Percentiles rank a stretch among this genome's conserved stretches.
These are phyloP conservation scores for Drosophila watanabei DNA, from an alignment of 1,140 invertebrate genomes.

Conservation along the genomic window DNA sequence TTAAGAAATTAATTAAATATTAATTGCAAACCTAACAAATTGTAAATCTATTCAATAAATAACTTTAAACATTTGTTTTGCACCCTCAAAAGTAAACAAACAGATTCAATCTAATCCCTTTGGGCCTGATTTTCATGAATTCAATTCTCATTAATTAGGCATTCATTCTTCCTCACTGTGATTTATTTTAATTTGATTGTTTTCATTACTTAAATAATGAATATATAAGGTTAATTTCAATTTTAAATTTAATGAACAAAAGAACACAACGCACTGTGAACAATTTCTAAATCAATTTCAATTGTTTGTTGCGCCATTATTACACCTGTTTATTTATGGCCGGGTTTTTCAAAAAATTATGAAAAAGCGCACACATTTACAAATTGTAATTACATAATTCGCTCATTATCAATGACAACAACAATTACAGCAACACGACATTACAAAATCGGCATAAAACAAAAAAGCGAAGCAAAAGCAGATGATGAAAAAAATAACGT, in stretches of 20 bases:
- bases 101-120: not conserved
- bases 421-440: constrained; percentile 50
- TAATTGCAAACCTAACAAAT: not conserved
- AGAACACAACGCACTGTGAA: constrained; percentile 9
- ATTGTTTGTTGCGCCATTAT: constrained; percentile 71
- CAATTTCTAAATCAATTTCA: constrained; percentile 78
- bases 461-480: constrained; percentile 22
- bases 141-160: constrained; percentile 54
- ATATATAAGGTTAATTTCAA: constrained; percentile 43
- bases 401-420: constrained; percentile 80
- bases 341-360: constrained; percentile 45
- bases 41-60: not conserved
- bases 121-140: constrained; percentile 43
- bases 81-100: not conserved
- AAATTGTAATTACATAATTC: constrained; percentile 80
- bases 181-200: constrained; percentile 49
- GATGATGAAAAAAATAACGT: constrained; percentile 33
- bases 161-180: constrained; percentile 20
- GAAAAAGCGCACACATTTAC: constrained; percentile 28
- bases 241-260: constrained; percentile 29
- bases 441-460: constrained; percentile 47
- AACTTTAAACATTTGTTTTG: not conserved
- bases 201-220: constrained; percentile 23
- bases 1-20: not conserved
- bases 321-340: constrained; percentile 69